Evolutionary conservation across 2,888 invertebrate genomes (phyloP).

Genomic region (Scaptomyza caliginosa): DNA sequence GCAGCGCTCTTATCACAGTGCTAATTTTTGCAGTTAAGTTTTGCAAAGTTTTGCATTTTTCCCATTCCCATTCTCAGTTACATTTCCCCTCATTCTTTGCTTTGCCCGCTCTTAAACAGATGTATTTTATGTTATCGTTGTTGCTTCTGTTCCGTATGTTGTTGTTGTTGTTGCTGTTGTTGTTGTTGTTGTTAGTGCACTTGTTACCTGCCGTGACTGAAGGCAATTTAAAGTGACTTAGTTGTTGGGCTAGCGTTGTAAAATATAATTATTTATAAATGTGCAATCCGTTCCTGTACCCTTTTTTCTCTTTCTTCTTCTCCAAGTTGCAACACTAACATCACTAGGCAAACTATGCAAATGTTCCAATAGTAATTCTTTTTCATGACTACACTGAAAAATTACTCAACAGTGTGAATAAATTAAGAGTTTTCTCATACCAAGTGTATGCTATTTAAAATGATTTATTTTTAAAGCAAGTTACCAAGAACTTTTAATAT

Average conservation of each 20-base stretch:
- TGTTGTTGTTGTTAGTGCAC: slow-evolving; percentile 35
- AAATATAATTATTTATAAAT: slow-evolving; percentile 55
- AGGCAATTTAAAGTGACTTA: slow-evolving; percentile 67
- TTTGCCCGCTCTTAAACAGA: background rate
- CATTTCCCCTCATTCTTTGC: background rate
- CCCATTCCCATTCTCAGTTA: background rate
- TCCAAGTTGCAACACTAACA: slow-evolving; percentile 25
- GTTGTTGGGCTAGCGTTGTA: slow-evolving; percentile 37
- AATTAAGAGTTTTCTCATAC: background rate
- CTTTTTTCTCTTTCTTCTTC: slow-evolving; percentile 37
- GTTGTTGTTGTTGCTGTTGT: slow-evolving; percentile 3
- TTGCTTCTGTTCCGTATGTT: background rate
- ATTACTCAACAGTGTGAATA: background rate
- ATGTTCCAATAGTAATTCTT: slow-evolving; percentile 18
- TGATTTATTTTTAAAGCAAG: no score
- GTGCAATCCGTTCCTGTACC: slow-evolving; percentile 16
- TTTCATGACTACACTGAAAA: background rate
- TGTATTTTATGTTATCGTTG: slow-evolving; percentile 11
- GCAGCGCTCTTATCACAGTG: slow-evolving; percentile 55
- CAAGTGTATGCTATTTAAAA: no score
- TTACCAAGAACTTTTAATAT: no score
- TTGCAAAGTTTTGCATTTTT: slow-evolving; percentile 61
- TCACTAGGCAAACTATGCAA: slow-evolving; percentile 37
- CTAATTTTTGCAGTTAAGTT: slow-evolving; percentile 40
- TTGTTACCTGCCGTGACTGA: slow-evolving; percentile 68